A percentile compares a stretch with the other conserved stretches of the same genome.
phyloP scores from a whole-genome alignment of 2,888 invertebrate species.

The Sinopyrophorus schimmeli region DNA sequence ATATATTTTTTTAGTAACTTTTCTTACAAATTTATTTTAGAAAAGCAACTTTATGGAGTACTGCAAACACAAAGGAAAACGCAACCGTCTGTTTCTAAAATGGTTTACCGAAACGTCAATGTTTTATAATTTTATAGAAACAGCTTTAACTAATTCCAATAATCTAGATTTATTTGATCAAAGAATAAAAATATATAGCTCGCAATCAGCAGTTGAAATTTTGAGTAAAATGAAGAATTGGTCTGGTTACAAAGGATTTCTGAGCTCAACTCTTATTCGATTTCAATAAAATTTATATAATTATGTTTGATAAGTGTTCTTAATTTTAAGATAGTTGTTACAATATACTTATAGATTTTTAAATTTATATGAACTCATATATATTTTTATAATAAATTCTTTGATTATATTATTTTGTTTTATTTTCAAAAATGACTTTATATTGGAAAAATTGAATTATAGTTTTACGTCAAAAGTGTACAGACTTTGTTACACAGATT shows the following conservation, averaged over 20 bases:
- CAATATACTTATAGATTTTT: no score
- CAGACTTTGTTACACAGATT: no score
- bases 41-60: slow-evolving; percentile 71
- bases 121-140: slow-evolving; percentile 75
- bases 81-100: slow-evolving; percentile 73
- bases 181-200: slow-evolving; percentile 50
- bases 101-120: slow-evolving; percentile 89
- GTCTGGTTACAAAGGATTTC: slow-evolving; percentile 35
- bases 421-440: no score
- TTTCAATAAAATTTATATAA: no score
- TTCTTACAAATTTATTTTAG: slow-evolving; percentile 56
- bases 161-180: slow-evolving; percentile 50
- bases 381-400: no score
- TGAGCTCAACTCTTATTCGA: slow-evolving; percentile 11
- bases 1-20: slow-evolving; percentile 9
- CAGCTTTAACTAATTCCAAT: slow-evolving; percentile 45
- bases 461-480: no score
- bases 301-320: no score
- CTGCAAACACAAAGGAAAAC: slow-evolving; percentile 62
- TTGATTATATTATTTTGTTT: no score
- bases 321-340: no score
- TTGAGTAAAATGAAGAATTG: slow-evolving; percentile 51
- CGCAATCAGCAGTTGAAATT: slow-evolving; percentile 47
- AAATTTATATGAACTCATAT: no score
- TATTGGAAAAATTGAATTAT: no score